These are phyloP conservation scores for Cotesia vestalis DNA, from an alignment of 1,140 invertebrate genomes.

Conservation along the genomic window DNA sequence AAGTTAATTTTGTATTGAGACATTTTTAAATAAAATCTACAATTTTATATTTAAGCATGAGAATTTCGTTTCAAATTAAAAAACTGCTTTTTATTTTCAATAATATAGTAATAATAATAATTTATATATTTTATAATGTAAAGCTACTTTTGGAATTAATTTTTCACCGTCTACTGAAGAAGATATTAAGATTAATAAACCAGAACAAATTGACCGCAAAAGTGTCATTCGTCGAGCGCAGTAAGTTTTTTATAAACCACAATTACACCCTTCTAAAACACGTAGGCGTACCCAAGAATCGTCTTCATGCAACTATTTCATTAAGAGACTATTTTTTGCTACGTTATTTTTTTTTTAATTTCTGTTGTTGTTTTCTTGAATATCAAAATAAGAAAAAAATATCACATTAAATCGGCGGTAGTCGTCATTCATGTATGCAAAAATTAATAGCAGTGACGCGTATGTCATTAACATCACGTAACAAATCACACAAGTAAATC, in stretches of 20 bases:
- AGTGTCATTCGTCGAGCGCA: conserved; percentile 4
- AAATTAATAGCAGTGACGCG: conserved; percentile 24
- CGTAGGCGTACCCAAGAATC: conserved; percentile 6
- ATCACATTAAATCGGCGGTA: not conserved
- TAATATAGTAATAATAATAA: no score
- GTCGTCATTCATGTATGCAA: conserved; percentile 2
- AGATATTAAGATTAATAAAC: not conserved
- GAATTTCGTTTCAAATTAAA: no score
- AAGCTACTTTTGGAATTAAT: no score
- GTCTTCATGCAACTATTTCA: conserved; percentile 21
- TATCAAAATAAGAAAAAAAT: not conserved
- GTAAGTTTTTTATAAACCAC: conserved; percentile 14
- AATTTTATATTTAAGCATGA: no score
- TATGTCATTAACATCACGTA: conserved; percentile 10
- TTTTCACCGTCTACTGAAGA: not conserved
- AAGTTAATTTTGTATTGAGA: no score
- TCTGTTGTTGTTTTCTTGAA: not conserved
- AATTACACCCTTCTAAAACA: conserved; percentile 25
- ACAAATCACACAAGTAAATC: not conserved
- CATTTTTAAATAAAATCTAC: no score
- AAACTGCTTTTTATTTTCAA: no score
- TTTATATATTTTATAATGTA: no score
- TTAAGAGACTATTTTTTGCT: not conserved
- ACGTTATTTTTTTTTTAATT: not conserved
- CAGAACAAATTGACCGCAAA: conserved; percentile 3